Percentiles rank a stretch among this genome's conserved stretches.
phyloP scores from a whole-genome alignment of 92 coral and sea anemone genomes.

The Zoanthus sociatus region DNA sequence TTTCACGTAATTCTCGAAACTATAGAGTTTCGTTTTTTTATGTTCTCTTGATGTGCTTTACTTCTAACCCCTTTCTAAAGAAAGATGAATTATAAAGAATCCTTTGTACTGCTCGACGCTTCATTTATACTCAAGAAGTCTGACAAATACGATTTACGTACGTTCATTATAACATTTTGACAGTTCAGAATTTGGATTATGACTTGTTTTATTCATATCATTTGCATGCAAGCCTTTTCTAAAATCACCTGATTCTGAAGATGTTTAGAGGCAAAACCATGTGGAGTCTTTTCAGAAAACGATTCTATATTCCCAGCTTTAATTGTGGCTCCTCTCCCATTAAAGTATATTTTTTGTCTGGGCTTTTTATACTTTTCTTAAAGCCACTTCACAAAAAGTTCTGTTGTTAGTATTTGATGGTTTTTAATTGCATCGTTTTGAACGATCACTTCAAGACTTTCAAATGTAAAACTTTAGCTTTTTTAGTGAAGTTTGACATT shows the following conservation, averaged over 20 bases:
- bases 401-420: neutral
- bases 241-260: neutral
- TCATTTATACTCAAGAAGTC: constrained; percentile 13
- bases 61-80: neutral
- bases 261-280: neutral
- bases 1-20: neutral
- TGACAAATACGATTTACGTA: neutral
- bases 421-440: neutral
- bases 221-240: neutral
- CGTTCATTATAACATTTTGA: neutral
- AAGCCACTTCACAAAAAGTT: neutral
- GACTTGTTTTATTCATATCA: neutral
- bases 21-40: neutral
- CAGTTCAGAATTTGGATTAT: neutral
- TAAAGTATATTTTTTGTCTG: neutral
- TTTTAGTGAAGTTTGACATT: neutral
- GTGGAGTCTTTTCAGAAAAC: neutral
- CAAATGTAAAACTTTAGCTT: neutral
- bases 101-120: neutral
- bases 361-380: neutral
- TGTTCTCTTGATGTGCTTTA: neutral
- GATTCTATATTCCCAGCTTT: neutral
- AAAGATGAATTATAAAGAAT: neutral
- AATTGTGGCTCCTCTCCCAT: neutral
- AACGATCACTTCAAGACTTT: neutral